Conservation (phyloP, 2,888 invertebrate genomes). For the Synanthedon tipuliformis region DNA sequence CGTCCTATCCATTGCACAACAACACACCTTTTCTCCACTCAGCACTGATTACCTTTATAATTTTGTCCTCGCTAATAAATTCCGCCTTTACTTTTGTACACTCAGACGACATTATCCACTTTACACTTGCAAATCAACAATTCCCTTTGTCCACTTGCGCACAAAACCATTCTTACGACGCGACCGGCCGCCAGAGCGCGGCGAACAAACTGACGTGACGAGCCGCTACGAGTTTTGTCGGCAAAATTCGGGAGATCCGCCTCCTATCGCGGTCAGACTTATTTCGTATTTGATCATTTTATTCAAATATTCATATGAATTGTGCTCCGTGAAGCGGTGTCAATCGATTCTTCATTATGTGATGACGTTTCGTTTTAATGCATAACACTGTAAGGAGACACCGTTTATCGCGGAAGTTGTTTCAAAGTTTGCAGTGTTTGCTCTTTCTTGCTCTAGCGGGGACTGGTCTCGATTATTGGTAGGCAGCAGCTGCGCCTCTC, state of each 20-base stretch:
- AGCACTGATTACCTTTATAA: constrained; percentile 53
- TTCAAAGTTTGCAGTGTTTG: constrained; percentile 13
- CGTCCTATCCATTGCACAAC: constrained; percentile 66
- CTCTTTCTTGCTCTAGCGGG: constrained; percentile 47
- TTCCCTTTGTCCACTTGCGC: constrained; percentile 61
- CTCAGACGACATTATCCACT: constrained; percentile 69
- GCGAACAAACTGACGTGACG: constrained; percentile 59
- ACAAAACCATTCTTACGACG: constrained; percentile 66
- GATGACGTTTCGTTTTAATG: too few species aligned
- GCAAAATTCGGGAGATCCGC: constrained; percentile 61
- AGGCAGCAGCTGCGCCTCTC: constrained; percentile 72
- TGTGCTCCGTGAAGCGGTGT: too few species aligned
- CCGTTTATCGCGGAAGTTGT: neutral
- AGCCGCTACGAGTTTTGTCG: constrained; percentile 44
- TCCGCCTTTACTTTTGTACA: constrained; percentile 59
- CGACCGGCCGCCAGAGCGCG: constrained; percentile 67
- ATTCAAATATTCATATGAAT: neutral
- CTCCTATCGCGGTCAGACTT: constrained; percentile 62
- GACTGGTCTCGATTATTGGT: constrained; percentile 70
- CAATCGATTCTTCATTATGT: too few species aligned
- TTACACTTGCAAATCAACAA: constrained; percentile 52
- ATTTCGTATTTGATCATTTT: constrained; percentile 11
- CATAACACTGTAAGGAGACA: too few species aligned
- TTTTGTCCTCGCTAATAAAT: constrained; percentile 63
- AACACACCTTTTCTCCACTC: constrained; percentile 46